These are phyloP conservation scores for Acyrthosiphon pisum DNA, from an alignment of 1,140 invertebrate genomes.

Conservation along the genomic window DNA sequence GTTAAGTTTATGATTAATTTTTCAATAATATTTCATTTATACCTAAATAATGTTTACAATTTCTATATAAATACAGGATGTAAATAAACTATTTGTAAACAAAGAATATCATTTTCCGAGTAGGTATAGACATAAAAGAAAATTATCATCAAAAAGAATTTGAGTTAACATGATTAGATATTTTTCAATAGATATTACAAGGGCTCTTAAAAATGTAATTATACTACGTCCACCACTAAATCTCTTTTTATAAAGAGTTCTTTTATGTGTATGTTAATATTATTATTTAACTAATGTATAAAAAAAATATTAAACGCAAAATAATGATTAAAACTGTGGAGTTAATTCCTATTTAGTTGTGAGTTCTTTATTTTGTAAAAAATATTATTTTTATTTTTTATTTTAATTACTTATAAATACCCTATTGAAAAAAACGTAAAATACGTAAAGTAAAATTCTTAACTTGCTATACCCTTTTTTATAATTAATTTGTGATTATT, in stretches of 20 bases:
- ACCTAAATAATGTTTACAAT: not conserved
- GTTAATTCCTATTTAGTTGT: not conserved
- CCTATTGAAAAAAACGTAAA: not conserved
- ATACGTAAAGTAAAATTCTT: not conserved
- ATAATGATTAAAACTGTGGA: not conserved
- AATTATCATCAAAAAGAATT: conserved; percentile 26
- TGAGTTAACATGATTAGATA: conserved; percentile 39
- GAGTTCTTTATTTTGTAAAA: not conserved
- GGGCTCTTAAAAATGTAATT: conserved; percentile 9
- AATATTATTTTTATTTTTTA: not conserved
- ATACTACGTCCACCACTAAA: not conserved
- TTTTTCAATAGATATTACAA: conserved; percentile 42
- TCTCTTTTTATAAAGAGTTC: not conserved
- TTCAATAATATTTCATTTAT: conserved; percentile 19
- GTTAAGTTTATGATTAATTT: conserved; percentile 21
- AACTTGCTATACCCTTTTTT: not conserved
- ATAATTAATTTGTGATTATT: not conserved
- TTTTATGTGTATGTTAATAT: conserved; percentile 36
- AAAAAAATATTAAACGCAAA: conserved; percentile 21
- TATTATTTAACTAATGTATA: not conserved
- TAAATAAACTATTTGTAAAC: conserved; percentile 37
- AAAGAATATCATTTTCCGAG: conserved; percentile 14
- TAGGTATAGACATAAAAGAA: not conserved
- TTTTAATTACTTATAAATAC: not conserved
- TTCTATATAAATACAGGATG: not conserved